Conservation (phyloP, 2,888 invertebrate species). For the Melieria crassipennis region DNA sequence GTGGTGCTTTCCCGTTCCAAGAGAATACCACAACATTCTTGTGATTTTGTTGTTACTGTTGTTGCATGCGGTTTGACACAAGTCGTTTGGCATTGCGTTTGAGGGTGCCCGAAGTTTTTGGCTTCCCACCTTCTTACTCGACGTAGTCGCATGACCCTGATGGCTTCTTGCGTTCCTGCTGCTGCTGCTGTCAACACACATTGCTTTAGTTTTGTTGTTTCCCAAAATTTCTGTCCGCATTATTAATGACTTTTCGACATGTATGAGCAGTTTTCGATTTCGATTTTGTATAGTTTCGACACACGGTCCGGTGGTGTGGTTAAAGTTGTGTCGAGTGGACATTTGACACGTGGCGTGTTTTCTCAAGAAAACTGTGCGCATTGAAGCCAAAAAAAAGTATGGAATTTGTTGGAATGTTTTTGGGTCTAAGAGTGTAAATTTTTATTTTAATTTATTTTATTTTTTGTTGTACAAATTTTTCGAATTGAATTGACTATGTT, state of each 20-base stretch:
- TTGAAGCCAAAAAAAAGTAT: too few species aligned
- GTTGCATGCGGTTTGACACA: not conserved
- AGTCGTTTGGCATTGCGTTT: not conserved
- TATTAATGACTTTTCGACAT: constrained; percentile 58
- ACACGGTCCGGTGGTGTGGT: too few species aligned
- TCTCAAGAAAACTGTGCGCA: too few species aligned
- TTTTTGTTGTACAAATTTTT: too few species aligned
- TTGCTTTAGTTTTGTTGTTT: not conserved
- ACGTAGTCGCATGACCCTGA: too few species aligned
- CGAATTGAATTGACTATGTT: too few species aligned
- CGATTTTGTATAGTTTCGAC: too few species aligned
- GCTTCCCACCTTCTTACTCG: not conserved
- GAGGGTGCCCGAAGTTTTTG: not conserved
- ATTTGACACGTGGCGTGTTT: too few species aligned
- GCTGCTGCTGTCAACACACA: constrained; percentile 19
- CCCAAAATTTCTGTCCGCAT: constrained; percentile 41
- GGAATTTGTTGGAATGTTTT: too few species aligned
- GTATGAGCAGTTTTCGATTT: constrained; percentile 35
- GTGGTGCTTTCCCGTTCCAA: not conserved
- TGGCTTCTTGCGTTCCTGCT: not conserved
- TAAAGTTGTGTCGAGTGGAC: too few species aligned
- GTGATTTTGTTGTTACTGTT: constrained; percentile 1
- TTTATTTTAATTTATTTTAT: too few species aligned
- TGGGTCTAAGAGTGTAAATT: too few species aligned
- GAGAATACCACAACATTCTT: not conserved